Evolutionary conservation across 1,140 invertebrate genomes (phyloP).

Genomic region (Meteorus sp.): DNA sequence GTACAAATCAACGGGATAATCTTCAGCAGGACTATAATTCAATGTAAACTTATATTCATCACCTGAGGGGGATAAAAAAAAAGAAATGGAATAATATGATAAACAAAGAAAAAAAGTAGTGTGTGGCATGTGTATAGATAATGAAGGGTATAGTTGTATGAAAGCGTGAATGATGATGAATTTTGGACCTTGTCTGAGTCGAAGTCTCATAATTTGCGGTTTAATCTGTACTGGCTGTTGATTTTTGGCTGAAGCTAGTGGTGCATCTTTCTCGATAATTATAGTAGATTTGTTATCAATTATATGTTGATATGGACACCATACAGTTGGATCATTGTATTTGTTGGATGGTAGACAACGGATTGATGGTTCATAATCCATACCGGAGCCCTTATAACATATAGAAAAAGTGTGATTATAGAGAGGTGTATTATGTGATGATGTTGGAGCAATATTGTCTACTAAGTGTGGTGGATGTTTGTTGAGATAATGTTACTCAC

Average conservation of each 20-base stretch:
- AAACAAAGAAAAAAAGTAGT: not conserved
- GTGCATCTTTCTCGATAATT: slow-evolving; percentile 26
- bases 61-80: slow-evolving; percentile 29
- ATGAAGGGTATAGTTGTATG: not conserved
- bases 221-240: slow-evolving; percentile 38
- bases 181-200: slow-evolving; percentile 36
- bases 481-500: slow-evolving; percentile 29
- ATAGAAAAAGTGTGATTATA: not conserved
- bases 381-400: slow-evolving; percentile 19
- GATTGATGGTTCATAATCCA: slow-evolving; percentile 25
- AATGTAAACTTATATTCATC: slow-evolving; percentile 37
- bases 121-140: not conserved
- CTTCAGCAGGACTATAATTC: slow-evolving; percentile 65
- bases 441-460: not conserved
- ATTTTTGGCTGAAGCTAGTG: slow-evolving; percentile 31
- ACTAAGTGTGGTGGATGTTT: not conserved
- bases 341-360: slow-evolving; percentile 35
- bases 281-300: slow-evolving; percentile 25
- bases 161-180: not conserved
- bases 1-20: slow-evolving; percentile 89
- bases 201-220: slow-evolving; percentile 38
- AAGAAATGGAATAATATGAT: not conserved
- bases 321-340: slow-evolving; percentile 27
- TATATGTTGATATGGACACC: slow-evolving; percentile 35
- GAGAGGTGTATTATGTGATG: not conserved